These are phyloP conservation scores for Ctena decussata DNA, from an alignment of 2,888 invertebrate genomes.

Conservation along the genomic window DNA sequence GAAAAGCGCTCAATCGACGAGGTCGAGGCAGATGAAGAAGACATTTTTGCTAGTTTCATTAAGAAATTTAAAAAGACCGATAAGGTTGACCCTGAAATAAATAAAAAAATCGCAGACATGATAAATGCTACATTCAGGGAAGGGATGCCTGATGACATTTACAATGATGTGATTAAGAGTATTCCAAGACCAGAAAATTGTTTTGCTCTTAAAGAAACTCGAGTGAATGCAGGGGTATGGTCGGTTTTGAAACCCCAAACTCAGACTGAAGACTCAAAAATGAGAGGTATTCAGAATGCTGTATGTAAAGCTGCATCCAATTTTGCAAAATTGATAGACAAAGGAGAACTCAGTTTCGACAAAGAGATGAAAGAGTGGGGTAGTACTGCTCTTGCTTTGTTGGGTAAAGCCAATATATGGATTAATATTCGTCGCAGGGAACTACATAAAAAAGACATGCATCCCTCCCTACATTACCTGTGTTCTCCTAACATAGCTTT, in stretches of 20 bases:
- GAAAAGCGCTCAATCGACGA: too few relatives aligned
- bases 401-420: background rate
- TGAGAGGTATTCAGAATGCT: background rate
- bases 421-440: background rate
- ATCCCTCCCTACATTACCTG: background rate
- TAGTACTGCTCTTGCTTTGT: background rate
- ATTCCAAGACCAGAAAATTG: constrained; percentile 10
- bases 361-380: background rate
- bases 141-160: background rate
- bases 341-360: background rate
- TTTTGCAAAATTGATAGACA: background rate
- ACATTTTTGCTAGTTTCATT: too few relatives aligned
- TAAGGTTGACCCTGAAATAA: background rate
- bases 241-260: background rate
- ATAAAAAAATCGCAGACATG: background rate
- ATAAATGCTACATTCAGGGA: background rate
- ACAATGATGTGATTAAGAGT: background rate
- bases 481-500: background rate
- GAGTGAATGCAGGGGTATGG: background rate
- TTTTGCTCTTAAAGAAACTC: background rate
- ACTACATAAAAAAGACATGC: background rate
- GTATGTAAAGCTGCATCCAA: background rate
- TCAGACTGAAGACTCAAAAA: background rate
- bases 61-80: background rate
- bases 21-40: too few relatives aligned